A percentile compares a stretch with the other conserved stretches of the same genome.
phyloP scores from a whole-genome alignment of 2,797 vertebrate genomes.

The Streptopelia turtur region DNA sequence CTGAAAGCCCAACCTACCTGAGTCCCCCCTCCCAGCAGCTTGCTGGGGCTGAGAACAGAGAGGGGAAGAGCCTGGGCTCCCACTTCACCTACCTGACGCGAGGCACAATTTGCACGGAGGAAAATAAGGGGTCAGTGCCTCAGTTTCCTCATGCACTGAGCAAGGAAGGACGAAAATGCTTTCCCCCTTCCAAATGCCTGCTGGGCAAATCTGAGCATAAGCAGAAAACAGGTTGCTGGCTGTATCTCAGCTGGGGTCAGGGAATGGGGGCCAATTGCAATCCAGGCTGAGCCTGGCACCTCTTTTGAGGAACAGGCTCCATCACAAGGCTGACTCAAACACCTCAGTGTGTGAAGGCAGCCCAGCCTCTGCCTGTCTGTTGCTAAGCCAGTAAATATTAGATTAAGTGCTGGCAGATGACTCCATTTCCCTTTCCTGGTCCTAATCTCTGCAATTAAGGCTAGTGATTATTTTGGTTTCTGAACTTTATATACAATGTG shows the following conservation, averaged over 20 bases:
- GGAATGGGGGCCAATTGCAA: not conserved
- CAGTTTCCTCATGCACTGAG: not conserved
- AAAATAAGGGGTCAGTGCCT: not conserved
- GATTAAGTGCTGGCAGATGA: slow-evolving; percentile 7
- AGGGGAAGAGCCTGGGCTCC: not conserved
- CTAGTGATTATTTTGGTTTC: slow-evolving; percentile 29
- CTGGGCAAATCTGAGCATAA: not conserved
- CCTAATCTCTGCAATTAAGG: not conserved
- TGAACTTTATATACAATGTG: not conserved
- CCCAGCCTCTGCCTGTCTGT: not conserved
- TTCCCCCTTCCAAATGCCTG: not conserved
- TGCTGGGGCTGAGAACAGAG: not conserved
- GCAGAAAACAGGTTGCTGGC: not conserved
- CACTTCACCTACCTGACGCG: accelerated
- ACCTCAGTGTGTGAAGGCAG: not conserved
- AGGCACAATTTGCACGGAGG: not conserved
- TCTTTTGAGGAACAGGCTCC: not conserved
- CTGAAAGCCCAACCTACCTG: not conserved
- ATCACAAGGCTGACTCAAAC: not conserved
- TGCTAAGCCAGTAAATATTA: slow-evolving; percentile 10
- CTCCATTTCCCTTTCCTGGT: slow-evolving; percentile 16
- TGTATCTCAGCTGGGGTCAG: not conserved
- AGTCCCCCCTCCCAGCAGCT: not conserved
- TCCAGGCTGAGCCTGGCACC: not conserved
- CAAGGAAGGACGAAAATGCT: not conserved